Evolutionary conservation across 1,140 invertebrate species (phyloP), one percentile per base, ranked within the genome.

Genomic region (Gonatopus flavifemur): DNA sequence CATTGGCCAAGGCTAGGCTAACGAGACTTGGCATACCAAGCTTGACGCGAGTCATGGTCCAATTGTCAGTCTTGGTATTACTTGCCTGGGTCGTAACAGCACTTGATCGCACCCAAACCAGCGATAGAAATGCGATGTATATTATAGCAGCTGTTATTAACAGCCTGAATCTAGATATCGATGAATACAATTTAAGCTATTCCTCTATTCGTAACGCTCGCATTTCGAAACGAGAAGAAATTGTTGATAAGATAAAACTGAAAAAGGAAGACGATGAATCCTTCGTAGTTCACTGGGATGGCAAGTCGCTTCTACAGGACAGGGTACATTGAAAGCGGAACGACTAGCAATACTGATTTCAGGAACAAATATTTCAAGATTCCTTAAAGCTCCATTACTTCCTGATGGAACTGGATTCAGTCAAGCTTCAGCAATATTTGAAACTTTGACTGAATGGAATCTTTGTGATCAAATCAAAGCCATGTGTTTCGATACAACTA

Each of bases 211-310:
- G n/a, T n/a, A n/a, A n/a, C n/a, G n/a, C n/a, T n/a, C 40, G 46
- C 9, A 41, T 32, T 24, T 18, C 40, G 28, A 24, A 43, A 32
- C 33, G 52, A 13, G 21, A 55, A 36, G 43, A 40, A 21, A 28
- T 33, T 21, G 47, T 42, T 43, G 22, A 55, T 21, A 16, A 28
- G 40, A 55, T 36, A 37, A 37, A 30, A 33, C n/a, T n/a, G n/a
- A 25, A 25, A 32, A n/a, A 44, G 6, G 40, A 42, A 39, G 24
- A 13, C 24, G 28, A 33, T 12, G 24, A 15, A 22, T 25, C 16
- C 24, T 22, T 50, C 6, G 39, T 52, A n/a, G 15, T 49, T 22
- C 49, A 48, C n/a, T 56, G 48, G 44, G 49, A 56, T 47, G 41
- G 46, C 7, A 57, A 57, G 32, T 9, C 46, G 9, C 39, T 57